Evolutionary conservation across 2,888 invertebrate genomes (phyloP).

Genomic region (Leptinotarsa tumamoca): DNA sequence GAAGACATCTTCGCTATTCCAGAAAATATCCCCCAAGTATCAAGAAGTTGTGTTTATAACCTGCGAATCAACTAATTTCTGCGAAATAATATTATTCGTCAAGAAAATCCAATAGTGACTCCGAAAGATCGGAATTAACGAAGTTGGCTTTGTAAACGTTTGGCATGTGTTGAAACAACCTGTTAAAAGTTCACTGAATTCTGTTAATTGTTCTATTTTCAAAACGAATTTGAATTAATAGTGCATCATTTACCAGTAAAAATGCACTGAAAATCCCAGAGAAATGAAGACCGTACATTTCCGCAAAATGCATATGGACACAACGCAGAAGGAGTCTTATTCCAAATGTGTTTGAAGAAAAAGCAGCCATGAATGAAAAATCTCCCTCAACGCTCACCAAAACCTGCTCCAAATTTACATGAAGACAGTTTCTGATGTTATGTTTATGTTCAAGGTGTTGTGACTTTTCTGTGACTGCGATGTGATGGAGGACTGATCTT

Average conservation of each 20-base stretch:
- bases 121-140: constrained; percentile 13
- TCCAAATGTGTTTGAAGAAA: background rate
- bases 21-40: constrained; percentile 26
- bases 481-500: constrained; percentile 57
- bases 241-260: constrained; percentile 22
- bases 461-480: constrained; percentile 51
- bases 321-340: background rate
- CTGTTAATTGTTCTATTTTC: constrained; percentile 55
- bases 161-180: constrained; percentile 57
- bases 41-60: constrained; percentile 46
- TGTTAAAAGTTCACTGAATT: constrained; percentile 63
- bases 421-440: constrained; percentile 43
- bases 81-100: constrained; percentile 26
- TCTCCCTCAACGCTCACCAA: background rate
- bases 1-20: constrained; percentile 9
- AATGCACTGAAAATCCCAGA: constrained; percentile 11
- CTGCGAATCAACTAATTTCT: constrained; percentile 31
- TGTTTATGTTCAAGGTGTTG: constrained; percentile 49
- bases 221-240: constrained; percentile 18
- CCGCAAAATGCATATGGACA: constrained; percentile 40
- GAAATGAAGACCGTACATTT: constrained; percentile 19
- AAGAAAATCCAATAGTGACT: background rate
- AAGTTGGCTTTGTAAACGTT: constrained; percentile 33
- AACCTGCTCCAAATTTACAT: constrained; percentile 30
- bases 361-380: constrained; percentile 20